Evolutionary conservation across 2,113 vertebrate genomes (phyloP), one percentile per base, ranked within the genome.

Genomic region (Ictalurus furcatus): DNA sequence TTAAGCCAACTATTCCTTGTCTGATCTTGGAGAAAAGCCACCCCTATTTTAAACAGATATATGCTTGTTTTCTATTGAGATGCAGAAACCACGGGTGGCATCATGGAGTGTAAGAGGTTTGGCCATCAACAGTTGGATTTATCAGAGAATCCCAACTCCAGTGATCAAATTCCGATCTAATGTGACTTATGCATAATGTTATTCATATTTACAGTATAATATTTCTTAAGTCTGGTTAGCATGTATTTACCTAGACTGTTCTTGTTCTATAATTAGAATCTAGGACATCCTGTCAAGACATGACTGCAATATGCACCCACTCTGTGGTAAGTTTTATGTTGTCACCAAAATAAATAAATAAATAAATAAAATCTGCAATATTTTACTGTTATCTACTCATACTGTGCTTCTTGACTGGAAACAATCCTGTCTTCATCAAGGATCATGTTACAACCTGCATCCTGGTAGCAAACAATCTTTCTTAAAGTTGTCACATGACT

Each of bases 191-290:
- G 11, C 25, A 56, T 48, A 71, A 71, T 8, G 58, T n/a, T 74
- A 76, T 21, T 74, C 17, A 69, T 56, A 11, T 63, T n/a, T 17
- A 61, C 28, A 21, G 13, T 9, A 65, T n/a, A n/a, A 25, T 34
- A 12, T 85, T 44, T 80, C 8, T 21, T 78, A 8, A 73, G 59
- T 83, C 23, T 78, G 67, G 28, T 85, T 28, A 85, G 73, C 54
- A 12, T 85, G 30, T 19, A 58, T 87, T 87, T 71, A 86, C 90
- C 79, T 78, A 86, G 79, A 83, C 81, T 61, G 79, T 52, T 74
- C 37, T 86, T 84, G 40, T 25, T 40, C 34, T 91, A 88, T 34
- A 90, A 54, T 69, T 63, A 87, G 89, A 91, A 91, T 88, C 89
- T 90, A 83, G 90, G 87, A 85, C 90, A 90, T 69, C 61, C 71